These are phyloP conservation scores for Speoplatyrhinus poulsoni DNA, from an alignment of 2,113 vertebrate genomes.

Conservation along the genomic window DNA sequence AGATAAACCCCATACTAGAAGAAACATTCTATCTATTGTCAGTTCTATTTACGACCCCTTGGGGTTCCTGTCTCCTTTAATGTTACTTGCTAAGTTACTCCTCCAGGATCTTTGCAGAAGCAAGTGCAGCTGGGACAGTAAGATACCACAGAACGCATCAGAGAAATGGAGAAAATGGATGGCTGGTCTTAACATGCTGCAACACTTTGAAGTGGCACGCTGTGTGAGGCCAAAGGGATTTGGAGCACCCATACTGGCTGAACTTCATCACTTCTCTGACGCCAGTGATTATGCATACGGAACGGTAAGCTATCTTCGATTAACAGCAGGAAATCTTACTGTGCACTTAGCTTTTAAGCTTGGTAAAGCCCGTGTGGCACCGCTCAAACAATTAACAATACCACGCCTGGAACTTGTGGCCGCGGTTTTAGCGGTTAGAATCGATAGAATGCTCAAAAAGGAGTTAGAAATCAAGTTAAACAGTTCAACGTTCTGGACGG, in stretches of 20 bases:
- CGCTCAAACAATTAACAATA: background rate
- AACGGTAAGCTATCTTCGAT: background rate
- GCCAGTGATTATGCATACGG: background rate
- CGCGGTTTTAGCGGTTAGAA: background rate
- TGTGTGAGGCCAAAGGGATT: background rate
- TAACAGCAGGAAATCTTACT: background rate
- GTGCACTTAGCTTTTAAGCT: background rate
- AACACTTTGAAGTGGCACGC: background rate
- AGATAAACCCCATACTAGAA: background rate
- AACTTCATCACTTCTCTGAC: background rate
- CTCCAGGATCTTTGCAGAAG: conserved; percentile 1
- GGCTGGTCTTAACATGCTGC: background rate
- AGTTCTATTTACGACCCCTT: background rate
- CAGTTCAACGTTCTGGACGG: background rate
- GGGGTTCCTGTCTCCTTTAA: background rate
- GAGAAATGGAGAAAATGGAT: background rate
- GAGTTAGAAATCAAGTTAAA: background rate
- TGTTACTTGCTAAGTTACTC: background rate
- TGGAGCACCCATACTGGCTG: background rate
- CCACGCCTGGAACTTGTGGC: background rate
- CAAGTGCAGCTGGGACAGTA: background rate
- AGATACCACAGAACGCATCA: background rate
- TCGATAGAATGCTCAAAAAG: background rate
- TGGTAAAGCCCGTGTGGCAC: background rate
- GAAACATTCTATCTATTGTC: background rate